Conservation (phyloP, 2,113 vertebrate species). For the Gallinago undulata region DNA sequence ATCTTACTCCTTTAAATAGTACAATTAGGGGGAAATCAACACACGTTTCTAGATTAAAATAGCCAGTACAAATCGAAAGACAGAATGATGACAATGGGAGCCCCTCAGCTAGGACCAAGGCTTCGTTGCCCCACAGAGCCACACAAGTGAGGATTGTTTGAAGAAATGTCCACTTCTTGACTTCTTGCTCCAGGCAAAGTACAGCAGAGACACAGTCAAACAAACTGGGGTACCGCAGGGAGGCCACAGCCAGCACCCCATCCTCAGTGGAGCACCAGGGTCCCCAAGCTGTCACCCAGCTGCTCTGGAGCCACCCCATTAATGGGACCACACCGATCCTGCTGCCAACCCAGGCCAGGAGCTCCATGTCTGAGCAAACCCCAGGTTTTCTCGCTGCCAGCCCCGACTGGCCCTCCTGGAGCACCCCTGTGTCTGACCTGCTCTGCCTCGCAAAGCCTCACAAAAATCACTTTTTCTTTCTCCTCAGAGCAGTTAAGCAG, state of each 20-base stretch:
- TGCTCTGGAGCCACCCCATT: not conserved
- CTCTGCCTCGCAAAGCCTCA: not conserved
- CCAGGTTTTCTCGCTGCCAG: fast-evolving
- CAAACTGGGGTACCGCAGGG: not conserved
- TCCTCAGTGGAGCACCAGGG: not conserved
- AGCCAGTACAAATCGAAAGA: not conserved
- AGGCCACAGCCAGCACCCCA: not conserved
- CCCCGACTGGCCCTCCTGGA: fast-evolving
- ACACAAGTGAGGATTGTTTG: fast-evolving
- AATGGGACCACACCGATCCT: fast-evolving
- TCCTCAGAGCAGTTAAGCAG: conserved; percentile 5
- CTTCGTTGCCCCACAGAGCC: not conserved
- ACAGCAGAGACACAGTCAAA: not conserved
- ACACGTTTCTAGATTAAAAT: not conserved
- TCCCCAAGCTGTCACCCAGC: not conserved
- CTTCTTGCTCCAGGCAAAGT: not conserved
- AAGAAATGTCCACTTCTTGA: not conserved
- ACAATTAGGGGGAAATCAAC: not conserved
- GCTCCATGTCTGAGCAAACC: fast-evolving
- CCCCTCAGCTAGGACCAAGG: not conserved
- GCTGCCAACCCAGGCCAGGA: not conserved
- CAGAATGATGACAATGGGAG: fast-evolving
- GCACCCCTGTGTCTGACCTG: fast-evolving
- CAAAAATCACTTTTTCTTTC: not conserved
- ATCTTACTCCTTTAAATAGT: not conserved